These are phyloP conservation scores for Eupelmus urozonus DNA, from an alignment of 2,888 invertebrate species.

Conservation along the genomic window DNA sequence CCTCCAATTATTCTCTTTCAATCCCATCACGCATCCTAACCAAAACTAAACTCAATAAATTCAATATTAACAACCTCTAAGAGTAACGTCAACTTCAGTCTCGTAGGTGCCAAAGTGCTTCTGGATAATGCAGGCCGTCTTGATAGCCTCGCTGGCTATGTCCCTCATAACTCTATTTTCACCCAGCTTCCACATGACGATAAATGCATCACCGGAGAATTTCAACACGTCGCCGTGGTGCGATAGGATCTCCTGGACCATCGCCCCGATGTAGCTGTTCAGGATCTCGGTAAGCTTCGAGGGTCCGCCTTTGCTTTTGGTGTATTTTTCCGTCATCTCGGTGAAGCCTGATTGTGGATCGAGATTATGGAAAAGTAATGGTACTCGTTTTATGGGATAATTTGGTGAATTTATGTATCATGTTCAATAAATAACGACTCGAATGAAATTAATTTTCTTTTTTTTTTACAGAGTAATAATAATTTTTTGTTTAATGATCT, in stretches of 20 bases:
- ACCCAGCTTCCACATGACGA: constrained; percentile 83
- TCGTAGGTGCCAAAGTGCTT: constrained; percentile 82
- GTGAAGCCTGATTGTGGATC: constrained; percentile 85
- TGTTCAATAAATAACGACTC: no score
- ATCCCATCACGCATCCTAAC: no score
- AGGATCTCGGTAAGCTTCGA: constrained; percentile 84
- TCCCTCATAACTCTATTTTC: constrained; percentile 80
- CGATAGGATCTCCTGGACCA: constrained; percentile 84
- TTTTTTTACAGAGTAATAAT: background rate
- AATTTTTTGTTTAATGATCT: no score
- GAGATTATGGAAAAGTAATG: no score
- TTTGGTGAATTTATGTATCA: no score
- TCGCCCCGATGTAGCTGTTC: constrained; percentile 85
- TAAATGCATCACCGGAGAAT: constrained; percentile 84
- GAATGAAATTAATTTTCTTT: no score
- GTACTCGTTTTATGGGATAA: background rate
- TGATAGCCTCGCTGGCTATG: constrained; percentile 82
- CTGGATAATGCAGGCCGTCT: constrained; percentile 83
- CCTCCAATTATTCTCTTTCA: no score
- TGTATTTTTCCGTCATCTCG: constrained; percentile 83
- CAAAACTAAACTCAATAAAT: no score
- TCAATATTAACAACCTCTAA: constrained; percentile 79
- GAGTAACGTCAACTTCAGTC: constrained; percentile 81
- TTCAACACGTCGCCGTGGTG: constrained; percentile 84
- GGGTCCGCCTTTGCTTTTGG: constrained; percentile 82